Evolutionary conservation across 2,888 invertebrate species (phyloP).

Genomic region (Noctua comes): DNA sequence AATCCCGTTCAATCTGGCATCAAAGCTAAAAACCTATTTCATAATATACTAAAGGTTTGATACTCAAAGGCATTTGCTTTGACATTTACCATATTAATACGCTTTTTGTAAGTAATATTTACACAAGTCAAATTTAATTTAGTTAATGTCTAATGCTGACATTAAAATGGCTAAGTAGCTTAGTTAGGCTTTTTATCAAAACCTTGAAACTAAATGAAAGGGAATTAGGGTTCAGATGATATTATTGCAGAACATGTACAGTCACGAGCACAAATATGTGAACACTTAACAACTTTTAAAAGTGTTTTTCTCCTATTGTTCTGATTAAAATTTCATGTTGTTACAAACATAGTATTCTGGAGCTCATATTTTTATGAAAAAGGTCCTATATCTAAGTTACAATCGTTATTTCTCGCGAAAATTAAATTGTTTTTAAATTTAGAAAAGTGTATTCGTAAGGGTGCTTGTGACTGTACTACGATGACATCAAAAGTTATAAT

Average conservation of each 20-base stretch:
- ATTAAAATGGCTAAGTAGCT: slow-evolving; percentile 45
- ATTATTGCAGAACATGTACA: slow-evolving; percentile 17
- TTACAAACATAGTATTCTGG: too few relatives aligned
- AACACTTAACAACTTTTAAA: too few relatives aligned
- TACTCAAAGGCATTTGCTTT: slow-evolving; percentile 53
- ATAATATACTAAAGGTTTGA: slow-evolving; percentile 50
- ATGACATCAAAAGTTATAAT: slow-evolving; percentile 38
- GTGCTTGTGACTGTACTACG: not conserved
- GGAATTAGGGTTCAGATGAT: slow-evolving; percentile 33
- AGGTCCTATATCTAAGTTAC: too few relatives aligned
- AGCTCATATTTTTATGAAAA: too few relatives aligned
- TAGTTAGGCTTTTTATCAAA: slow-evolving; percentile 50
- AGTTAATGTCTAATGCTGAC: slow-evolving; percentile 43
- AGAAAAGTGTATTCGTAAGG: too few relatives aligned
- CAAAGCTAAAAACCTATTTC: slow-evolving; percentile 59
- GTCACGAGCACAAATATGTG: too few relatives aligned
- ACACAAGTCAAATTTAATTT: slow-evolving; percentile 60
- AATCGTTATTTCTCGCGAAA: too few relatives aligned
- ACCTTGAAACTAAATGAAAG: slow-evolving; percentile 58
- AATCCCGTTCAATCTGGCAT: slow-evolving; percentile 38
- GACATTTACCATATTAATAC: slow-evolving; percentile 64
- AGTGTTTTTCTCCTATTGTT: too few relatives aligned
- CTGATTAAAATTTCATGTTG: too few relatives aligned
- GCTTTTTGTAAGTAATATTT: slow-evolving; percentile 61
- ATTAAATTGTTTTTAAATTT: too few relatives aligned